Percentiles rank a stretch among this genome's conserved stretches.
Conservation (phyloP, 2,888 invertebrate genomes). For the Aradus depressus region DNA sequence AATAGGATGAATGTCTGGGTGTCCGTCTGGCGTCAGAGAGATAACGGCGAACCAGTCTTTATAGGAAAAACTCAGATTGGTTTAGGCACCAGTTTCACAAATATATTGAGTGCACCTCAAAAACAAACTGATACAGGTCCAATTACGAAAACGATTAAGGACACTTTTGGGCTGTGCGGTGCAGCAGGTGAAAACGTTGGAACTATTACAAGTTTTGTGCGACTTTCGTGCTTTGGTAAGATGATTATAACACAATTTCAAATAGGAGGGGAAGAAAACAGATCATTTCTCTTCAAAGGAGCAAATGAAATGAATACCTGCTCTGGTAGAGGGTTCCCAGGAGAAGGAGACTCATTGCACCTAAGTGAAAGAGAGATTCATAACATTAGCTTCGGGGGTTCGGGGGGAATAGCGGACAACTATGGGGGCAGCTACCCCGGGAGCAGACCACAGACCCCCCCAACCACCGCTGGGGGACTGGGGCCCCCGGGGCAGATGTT, state of each 20-base stretch:
- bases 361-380: too few species aligned
- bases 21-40: constrained; percentile 17
- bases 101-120: constrained; percentile 21
- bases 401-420: too few species aligned
- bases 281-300: constrained; percentile 25
- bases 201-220: constrained; percentile 33
- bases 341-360: too few species aligned
- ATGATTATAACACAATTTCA: constrained; percentile 33
- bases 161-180: constrained; percentile 24
- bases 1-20: constrained; percentile 17
- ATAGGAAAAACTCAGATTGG: constrained; percentile 24
- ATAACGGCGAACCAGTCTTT: constrained; percentile 2
- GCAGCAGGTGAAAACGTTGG: constrained; percentile 31
- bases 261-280: constrained; percentile 23
- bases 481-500: too few species aligned
- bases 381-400: too few species aligned
- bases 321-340: too few species aligned
- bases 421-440: too few species aligned
- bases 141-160: constrained; percentile 21
- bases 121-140: constrained; percentile 6
- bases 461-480: too few species aligned
- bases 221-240: constrained; percentile 35
- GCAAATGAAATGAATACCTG: constrained; percentile 9
- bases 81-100: constrained; percentile 26
- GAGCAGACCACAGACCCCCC: too few species aligned